Evolutionary conservation across 1,140 invertebrate species (phyloP).

Genomic region (Aphidius ervi): DNA sequence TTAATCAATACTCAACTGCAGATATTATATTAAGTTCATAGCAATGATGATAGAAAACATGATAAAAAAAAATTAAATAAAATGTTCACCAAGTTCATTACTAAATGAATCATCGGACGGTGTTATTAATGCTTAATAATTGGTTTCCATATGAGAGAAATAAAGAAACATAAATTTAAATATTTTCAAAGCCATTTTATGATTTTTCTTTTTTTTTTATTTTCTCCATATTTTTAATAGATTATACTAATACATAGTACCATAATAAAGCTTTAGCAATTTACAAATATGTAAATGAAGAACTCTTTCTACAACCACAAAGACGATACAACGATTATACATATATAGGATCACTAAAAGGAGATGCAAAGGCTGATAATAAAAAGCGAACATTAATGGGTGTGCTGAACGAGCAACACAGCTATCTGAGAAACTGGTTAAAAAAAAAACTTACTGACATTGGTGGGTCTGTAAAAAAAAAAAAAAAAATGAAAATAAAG

Average conservation of each 20-base stretch:
- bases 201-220: constrained; percentile 17
- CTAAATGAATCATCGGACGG: no score
- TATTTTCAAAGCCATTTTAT: no score
- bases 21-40: no score
- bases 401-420: constrained; percentile 42
- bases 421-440: constrained; percentile 39
- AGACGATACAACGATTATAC: background rate
- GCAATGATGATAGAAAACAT: no score
- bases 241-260: no score
- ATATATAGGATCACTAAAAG: background rate
- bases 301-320: background rate
- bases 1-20: no score
- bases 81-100: no score
- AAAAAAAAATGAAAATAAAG: constrained; percentile 3
- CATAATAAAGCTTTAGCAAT: no score
- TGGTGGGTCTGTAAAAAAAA: constrained; percentile 1
- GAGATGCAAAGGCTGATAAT: constrained; percentile 6
- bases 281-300: background rate
- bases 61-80: no score
- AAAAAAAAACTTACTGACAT: constrained; percentile 27
- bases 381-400: constrained; percentile 43
- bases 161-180: no score
- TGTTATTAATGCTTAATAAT: no score
- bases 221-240: background rate
- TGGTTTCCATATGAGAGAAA: no score